phyloP scores from a whole-genome alignment of 1,140 invertebrate species.

The Drosophila santomea region DNA sequence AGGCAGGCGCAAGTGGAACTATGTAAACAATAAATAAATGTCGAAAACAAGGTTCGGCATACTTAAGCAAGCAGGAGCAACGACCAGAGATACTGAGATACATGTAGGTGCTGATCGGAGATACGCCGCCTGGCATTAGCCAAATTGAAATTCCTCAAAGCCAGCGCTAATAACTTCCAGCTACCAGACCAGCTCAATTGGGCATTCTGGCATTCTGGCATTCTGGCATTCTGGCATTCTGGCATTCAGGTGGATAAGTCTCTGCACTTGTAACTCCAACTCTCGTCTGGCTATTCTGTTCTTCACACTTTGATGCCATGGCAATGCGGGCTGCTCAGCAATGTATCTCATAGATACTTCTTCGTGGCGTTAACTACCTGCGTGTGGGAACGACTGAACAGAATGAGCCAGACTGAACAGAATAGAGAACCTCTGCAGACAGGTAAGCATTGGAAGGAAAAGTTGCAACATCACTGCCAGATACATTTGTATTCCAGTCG shows the following conservation, averaged over 20 bases:
- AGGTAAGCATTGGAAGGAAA: slow-evolving; percentile 48
- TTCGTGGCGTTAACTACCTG: slow-evolving; percentile 72
- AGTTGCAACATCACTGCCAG: slow-evolving; percentile 74
- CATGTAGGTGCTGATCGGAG: slow-evolving; percentile 35
- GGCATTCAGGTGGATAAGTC: slow-evolving; percentile 70
- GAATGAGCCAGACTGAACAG: not conserved
- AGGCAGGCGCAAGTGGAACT: slow-evolving; percentile 44
- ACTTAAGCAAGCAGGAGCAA: slow-evolving; percentile 66
- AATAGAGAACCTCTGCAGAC: slow-evolving; percentile 25
- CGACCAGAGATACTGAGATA: slow-evolving; percentile 44
- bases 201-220: slow-evolving; percentile 43
- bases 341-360: slow-evolving; percentile 60
- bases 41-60: slow-evolving; percentile 62
- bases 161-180: slow-evolving; percentile 69
- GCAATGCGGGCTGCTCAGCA: slow-evolving; percentile 50
- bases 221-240: slow-evolving; percentile 50
- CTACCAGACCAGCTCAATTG: slow-evolving; percentile 66
- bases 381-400: slow-evolving; percentile 49
- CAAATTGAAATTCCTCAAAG: slow-evolving; percentile 70
- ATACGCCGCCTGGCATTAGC: slow-evolving; percentile 45
- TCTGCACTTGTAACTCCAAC: slow-evolving; percentile 40
- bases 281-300: slow-evolving; percentile 20
- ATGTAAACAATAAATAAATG: slow-evolving; percentile 76
- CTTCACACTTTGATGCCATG: slow-evolving; percentile 28
- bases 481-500: slow-evolving; percentile 34